phyloP scores from a whole-genome alignment of 2,113 vertebrate genomes.

The Chaetops frenatus region DNA sequence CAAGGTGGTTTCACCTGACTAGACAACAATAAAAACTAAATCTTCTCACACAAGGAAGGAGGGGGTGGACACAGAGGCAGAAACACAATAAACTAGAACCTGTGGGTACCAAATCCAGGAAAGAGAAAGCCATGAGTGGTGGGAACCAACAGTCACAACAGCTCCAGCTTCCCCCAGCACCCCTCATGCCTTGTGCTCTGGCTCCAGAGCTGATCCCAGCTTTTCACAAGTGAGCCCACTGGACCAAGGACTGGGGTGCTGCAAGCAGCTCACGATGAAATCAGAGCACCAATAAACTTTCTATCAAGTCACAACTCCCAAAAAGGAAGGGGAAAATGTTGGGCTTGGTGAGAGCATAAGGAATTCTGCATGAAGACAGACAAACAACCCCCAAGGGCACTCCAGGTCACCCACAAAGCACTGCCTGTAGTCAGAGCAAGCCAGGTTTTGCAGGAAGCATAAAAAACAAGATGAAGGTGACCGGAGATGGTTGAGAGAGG shows the following conservation, averaged over 20 bases:
- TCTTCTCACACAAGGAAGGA: background rate
- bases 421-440: background rate
- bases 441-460: background rate
- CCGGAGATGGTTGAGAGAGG: background rate
- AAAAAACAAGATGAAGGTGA: background rate
- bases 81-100: background rate
- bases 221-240: rapidly evolving
- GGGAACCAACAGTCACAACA: background rate
- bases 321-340: background rate
- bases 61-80: background rate
- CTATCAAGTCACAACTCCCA: rapidly evolving
- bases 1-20: background rate
- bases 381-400: background rate
- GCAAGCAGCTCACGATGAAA: background rate
- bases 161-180: background rate
- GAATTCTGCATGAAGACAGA: rapidly evolving
- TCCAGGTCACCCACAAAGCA: background rate
- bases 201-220: background rate
- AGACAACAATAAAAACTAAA: background rate
- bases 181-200: background rate
- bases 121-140: background rate
- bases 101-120: background rate
- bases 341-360: rapidly evolving
- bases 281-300: background rate
- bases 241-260: background rate